Conservation (phyloP, 2,797 vertebrate genomes). For the Trematomus bernacchii region DNA sequence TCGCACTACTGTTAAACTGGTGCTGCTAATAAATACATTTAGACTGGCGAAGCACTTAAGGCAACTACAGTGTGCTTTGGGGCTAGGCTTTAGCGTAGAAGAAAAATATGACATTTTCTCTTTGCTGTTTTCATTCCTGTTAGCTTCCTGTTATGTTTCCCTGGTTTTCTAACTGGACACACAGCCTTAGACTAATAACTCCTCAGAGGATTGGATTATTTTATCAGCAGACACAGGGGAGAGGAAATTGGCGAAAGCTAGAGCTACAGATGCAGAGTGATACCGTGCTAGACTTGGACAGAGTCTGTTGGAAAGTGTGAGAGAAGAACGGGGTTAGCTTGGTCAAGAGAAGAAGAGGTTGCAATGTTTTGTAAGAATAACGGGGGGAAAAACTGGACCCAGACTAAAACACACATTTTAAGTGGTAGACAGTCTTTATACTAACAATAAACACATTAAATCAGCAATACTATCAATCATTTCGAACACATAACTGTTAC, state of each 20-base stretch:
- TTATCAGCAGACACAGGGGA: conserved; percentile 72
- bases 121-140: conserved; percentile 50
- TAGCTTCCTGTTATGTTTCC: conserved; percentile 55
- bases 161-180: conserved; percentile 14
- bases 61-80: neutral
- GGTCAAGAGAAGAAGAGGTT: conserved; percentile 36
- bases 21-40: neutral
- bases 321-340: conserved; percentile 67
- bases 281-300: conserved; percentile 85
- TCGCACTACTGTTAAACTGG: neutral
- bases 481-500: neutral
- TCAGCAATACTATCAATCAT: neutral
- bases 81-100: neutral
- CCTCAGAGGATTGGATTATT: conserved; percentile 57
- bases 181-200: conserved; percentile 37
- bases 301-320: conserved; percentile 84
- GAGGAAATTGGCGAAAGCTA: conserved; percentile 71
- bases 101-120: conserved; percentile 18
- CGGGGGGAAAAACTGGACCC: neutral
- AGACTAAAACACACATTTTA: neutral
- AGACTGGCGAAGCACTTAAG: neutral
- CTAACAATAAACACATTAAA: neutral
- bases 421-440: neutral
- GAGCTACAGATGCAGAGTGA: conserved; percentile 72
- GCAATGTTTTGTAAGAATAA: neutral